Base-by-base conservation (phyloP, 1,140 invertebrate species). In the Maniola jurtina region DNA sequence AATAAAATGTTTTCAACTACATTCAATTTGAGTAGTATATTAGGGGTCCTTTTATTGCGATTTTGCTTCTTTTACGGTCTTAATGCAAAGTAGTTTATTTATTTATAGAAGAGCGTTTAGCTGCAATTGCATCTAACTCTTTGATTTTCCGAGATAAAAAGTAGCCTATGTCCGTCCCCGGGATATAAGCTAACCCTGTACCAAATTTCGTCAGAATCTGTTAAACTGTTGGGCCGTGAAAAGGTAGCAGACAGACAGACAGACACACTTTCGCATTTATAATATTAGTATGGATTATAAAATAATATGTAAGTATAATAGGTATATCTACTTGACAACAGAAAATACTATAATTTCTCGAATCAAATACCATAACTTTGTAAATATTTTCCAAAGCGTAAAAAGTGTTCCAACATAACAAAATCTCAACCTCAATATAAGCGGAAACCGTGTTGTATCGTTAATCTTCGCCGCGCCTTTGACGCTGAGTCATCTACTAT, bases 1-100 rank as follows among this genome's bases (percentile, higher is more conserved):
- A 64, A 64, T 64, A 64, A 64, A 64, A 58, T 50, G 55, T 58
- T 64, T 64, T 58, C 42, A 48, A 33, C 47, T 33, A 15, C 3
- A 14, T 64, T 58, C 55, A 64, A 50, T 64, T 64, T 50, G 14
- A 35, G 33, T 35, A 25, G 25, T 25, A n/a, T 33, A 34, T 60
- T 60, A 60, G 10, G 3, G 16, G 15, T 4, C 13, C 25, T 58
- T 58, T 38, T 38, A 58, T 58, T 45, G 34, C 15, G 4, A 58
- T 25, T 58, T 58, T 58, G 25, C 56, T 36, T 42, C 38, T 25
- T 42, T 58, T 45, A 42, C 14, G 16, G 38, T 0, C 45, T 45
- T 45, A 8, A 45, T 45, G 9, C 9, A 45, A 45, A 45, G 25
- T 25, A 25, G 40, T 42, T 42, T 42, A 5, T 10, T 42, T 42